Evolutionary conservation across 2,888 invertebrate species (phyloP), one percentile per base, ranked within the genome.

Genomic region (Drosophila kambysellisi): DNA sequence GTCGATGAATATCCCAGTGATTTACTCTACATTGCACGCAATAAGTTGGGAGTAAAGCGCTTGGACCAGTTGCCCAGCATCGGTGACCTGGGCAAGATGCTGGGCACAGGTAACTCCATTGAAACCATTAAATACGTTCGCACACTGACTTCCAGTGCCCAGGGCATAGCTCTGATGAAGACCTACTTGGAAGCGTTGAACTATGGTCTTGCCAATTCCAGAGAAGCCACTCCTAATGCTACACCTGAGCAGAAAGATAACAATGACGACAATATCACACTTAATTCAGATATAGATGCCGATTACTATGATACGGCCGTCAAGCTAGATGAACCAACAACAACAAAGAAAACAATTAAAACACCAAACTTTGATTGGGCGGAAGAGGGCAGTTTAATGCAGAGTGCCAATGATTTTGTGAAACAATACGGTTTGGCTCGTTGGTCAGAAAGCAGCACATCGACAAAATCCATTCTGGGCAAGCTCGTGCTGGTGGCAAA

Each of bases 61-160:
- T 33, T 78, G 4, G 82, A 90, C 32, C 82, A 91, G 53, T 76
- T 92, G 72, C 92, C 92, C 0, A 90, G 79, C 53, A 64, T 92
- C 17, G 84, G 78, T 43, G 89, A 92, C 48, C 68, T 92, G 8
- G 84, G 91, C 5, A 84, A 89, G 58, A 67, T 92, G 33, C 71
- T 92, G 53, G 92, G 92, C 15, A 92, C 92, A 0, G 65, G 77
- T n/a, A 86, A 69, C 41, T 65, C 77, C 7, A 53, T 70, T 6
- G 91, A 92, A 11, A 92, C 92, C 17, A 83, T 92, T 6, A 79
- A 87, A 12, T 89, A 88, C 25, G 81, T 92, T 30, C 91, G 91
- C 5, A 64, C 88, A 3, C 63, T 92, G 30, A 85, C 88, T 0
- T 69, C 85, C 25, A 89, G 88, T 29, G 91, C 90, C 7, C 84